phyloP scores from a whole-genome alignment of 1,140 invertebrate species.

The Drosophila sp. region DNA sequence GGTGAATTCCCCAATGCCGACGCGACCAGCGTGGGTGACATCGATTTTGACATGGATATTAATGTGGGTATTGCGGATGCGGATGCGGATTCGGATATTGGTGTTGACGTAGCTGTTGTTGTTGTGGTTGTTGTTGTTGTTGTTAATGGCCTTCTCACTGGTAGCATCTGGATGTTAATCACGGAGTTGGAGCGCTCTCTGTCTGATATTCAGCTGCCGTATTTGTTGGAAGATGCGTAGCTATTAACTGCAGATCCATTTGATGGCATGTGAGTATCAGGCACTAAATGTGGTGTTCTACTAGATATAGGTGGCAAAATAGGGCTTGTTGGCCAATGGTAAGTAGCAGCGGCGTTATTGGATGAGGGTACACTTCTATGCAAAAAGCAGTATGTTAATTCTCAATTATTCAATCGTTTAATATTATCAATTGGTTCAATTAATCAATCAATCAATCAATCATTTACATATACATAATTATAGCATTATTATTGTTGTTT shows the following conservation, averaged over 20 bases:
- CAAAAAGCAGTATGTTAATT: slow-evolving; percentile 85
- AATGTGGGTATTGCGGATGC: slow-evolving; percentile 15
- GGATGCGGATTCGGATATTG: slow-evolving; percentile 23
- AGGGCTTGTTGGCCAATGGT: slow-evolving; percentile 90
- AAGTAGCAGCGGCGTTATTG: slow-evolving; percentile 87
- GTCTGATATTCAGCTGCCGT: slow-evolving; percentile 84
- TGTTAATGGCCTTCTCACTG: slow-evolving; percentile 57
- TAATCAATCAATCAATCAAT: slow-evolving; percentile 1
- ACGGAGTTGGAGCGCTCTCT: slow-evolving; percentile 82
- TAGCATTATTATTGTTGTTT: neutral
- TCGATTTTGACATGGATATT: slow-evolving; percentile 39
- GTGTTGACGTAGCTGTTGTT: slow-evolving; percentile 11
- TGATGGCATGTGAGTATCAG: slow-evolving; percentile 87
- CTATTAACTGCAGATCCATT: slow-evolving; percentile 85
- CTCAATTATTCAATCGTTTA: slow-evolving; percentile 37
- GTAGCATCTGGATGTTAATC: slow-evolving; percentile 80
- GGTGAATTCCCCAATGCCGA: slow-evolving; percentile 61
- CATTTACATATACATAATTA: slow-evolving; percentile 3
- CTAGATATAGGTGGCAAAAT: slow-evolving; percentile 89
- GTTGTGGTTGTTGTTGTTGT: slow-evolving; percentile 18
- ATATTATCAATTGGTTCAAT: neutral
- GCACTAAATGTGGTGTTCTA: slow-evolving; percentile 89
- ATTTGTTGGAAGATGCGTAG: slow-evolving; percentile 85
- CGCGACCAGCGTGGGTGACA: slow-evolving; percentile 55
- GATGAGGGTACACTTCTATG: slow-evolving; percentile 86